Conservation (phyloP, 2,797 vertebrate species). For the Mycteria americana region DNA sequence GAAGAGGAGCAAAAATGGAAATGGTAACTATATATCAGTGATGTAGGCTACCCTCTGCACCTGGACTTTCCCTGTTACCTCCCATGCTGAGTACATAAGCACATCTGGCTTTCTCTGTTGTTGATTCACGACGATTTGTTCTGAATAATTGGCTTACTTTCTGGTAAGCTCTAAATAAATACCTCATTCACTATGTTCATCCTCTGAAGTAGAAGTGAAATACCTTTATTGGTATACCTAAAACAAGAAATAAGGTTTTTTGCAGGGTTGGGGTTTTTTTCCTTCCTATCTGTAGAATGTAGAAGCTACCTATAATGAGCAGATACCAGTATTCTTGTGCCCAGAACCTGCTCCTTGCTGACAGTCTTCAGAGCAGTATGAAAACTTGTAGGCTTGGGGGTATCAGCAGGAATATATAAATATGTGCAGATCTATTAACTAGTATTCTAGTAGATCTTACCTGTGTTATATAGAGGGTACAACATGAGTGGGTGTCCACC, state of each 20-base stretch:
- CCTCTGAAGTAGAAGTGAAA: not conserved
- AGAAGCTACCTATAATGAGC: not conserved
- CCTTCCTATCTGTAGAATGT: not conserved
- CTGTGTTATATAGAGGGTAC: not conserved
- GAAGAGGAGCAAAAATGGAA: slow-evolving; percentile 97
- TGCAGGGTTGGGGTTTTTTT: not conserved
- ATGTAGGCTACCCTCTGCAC: not conserved
- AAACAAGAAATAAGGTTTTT: not conserved
- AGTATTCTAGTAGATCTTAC: not conserved
- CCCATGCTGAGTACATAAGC: not conserved
- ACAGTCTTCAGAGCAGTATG: not conserved
- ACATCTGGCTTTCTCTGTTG: slow-evolving; percentile 6
- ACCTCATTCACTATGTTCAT: not conserved
- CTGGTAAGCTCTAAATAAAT: slow-evolving; percentile 35
- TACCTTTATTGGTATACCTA: not conserved
- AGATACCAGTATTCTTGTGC: not conserved
- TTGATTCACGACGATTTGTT: slow-evolving; percentile 33
- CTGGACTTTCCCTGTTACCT: not conserved
- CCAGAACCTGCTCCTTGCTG: not conserved
- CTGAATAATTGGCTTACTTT: slow-evolving; percentile 34
- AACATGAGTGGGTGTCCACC: not conserved
- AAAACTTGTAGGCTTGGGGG: not conserved
- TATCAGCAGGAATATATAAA: not conserved
- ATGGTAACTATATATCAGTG: slow-evolving; percentile 79
- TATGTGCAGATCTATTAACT: not conserved